A percentile compares a stretch with the other conserved stretches of the same genome.
Conservation (phyloP, 2,888 invertebrate species). For the Melanchra persicariae region DNA sequence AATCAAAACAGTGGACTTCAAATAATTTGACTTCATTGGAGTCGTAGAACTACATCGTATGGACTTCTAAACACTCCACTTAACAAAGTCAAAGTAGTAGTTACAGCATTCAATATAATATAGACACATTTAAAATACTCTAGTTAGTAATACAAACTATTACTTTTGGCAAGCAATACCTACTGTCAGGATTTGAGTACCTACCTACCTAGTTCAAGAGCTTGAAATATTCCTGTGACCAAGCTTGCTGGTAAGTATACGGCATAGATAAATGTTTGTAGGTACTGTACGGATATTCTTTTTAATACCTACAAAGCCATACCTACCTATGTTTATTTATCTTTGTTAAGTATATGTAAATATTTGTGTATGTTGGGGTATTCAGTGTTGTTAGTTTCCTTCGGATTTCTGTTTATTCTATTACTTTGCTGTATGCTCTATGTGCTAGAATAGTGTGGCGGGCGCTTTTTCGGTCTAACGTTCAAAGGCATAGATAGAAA, state of each 20-base stretch:
- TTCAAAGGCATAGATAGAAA: neutral
- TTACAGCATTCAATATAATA: neutral
- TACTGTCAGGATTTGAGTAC: slow-evolving; percentile 15
- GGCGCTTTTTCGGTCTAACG: neutral
- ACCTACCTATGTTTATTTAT: slow-evolving; percentile 16
- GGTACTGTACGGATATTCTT: too few species aligned
- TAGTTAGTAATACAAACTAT: slow-evolving; percentile 11
- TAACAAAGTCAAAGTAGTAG: neutral
- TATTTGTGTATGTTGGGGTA: slow-evolving; percentile 25
- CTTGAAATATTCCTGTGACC: slow-evolving; percentile 30
- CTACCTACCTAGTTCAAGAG: slow-evolving; percentile 23
- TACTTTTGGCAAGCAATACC: slow-evolving; percentile 11
- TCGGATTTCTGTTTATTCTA: slow-evolving; percentile 18
- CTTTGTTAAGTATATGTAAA: slow-evolving; percentile 22
- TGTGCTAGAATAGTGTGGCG: slow-evolving; percentile 13
- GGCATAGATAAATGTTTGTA: slow-evolving; percentile 23
- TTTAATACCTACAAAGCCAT: slow-evolving; percentile 6
- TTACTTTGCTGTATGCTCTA: slow-evolving; percentile 38
- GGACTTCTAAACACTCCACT: neutral
- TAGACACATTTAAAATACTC: neutral
- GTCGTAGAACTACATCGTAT: neutral
- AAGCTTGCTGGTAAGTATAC: slow-evolving; percentile 47
- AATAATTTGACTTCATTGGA: neutral
- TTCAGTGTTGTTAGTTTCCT: slow-evolving; percentile 19
- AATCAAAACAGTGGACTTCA: slow-evolving; percentile 6